phyloP scores from a whole-genome alignment of 2,797 vertebrate species.

The Clamator glandarius region DNA sequence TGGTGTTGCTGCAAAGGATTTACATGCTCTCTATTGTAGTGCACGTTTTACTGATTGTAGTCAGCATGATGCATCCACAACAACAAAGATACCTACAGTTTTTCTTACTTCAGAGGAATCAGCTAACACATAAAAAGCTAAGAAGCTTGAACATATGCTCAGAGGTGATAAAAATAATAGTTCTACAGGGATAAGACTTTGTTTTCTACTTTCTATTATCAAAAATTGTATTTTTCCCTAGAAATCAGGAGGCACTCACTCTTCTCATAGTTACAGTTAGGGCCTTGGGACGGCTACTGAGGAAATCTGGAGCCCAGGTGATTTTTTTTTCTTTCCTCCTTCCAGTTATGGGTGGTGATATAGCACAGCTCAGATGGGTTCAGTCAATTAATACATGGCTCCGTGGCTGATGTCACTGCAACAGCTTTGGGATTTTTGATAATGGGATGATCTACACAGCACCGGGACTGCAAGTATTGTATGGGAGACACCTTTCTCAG shows the following conservation, averaged over 20 bases:
- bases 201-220: background rate
- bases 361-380: too few relatives aligned
- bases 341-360: too few relatives aligned
- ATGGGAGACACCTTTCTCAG: too few relatives aligned
- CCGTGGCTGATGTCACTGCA: too few relatives aligned
- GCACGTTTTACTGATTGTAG: background rate
- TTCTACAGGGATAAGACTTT: background rate
- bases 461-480: too few relatives aligned
- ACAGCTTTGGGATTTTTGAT: too few relatives aligned
- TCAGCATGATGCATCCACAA: background rate
- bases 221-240: background rate
- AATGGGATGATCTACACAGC: too few relatives aligned
- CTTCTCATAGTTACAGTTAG: background rate
- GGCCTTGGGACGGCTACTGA: too few relatives aligned
- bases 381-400: too few relatives aligned
- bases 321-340: too few relatives aligned
- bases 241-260: background rate
- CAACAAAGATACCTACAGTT: background rate
- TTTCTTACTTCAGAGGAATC: background rate
- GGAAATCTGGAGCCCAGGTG: too few relatives aligned
- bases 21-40: background rate
- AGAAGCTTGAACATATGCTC: background rate
- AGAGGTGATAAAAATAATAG: constrained; percentile 11
- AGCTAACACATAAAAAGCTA: background rate
- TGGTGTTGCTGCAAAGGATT: background rate